Evolutionary conservation across 2,113 vertebrate species (phyloP), one percentile per base, ranked within the genome.

Genomic region (Laticauda laticaudata): DNA sequence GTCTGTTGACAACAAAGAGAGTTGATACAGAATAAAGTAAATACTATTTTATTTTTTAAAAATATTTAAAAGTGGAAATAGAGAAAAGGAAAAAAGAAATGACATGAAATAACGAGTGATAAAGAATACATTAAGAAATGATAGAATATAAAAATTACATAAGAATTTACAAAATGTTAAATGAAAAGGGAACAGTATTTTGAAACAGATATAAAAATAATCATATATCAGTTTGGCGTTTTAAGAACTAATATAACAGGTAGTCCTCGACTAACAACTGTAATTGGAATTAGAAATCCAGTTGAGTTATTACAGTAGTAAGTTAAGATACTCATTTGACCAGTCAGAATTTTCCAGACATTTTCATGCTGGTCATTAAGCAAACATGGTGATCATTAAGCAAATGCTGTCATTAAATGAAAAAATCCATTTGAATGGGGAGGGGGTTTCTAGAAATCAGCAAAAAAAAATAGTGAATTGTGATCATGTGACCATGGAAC

Each of bases 1-100:
- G 97, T 99, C 99, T 98, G 98, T 98, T 98, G 97, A 94, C 89
- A 64, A 95, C 94, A 81, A 86, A 45, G 20, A 26, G 11, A 57
- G n/a, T 34, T 24, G 39, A 86, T n/a, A 48, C 11, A 11, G 20
- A 89, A 85, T 89, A 56, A n/a, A 57, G 21, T 81, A 81, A 43
- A 43, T 21, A 81, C 20, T 7, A 39, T 43, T 43, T 43, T 81
- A 43, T 43, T 43, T 81, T 81, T 81, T 3, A 9, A 61, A 81
- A 34, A 21, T 81, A 81, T 81, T 81, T 43, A 81, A 81, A 81
- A 81, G 18, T 39, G 34, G 11, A 39, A 81, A 21, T 39, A 81
- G 15, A 81, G 34, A 81, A 39, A 81, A 81, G 69, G 69, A 39
- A 39, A 39, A 75, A 39, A 75, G n/a, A 75, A 34, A 75, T 2